Conservation (phyloP, 2,797 vertebrate genomes). For the Cirrhinus mrigala region DNA sequence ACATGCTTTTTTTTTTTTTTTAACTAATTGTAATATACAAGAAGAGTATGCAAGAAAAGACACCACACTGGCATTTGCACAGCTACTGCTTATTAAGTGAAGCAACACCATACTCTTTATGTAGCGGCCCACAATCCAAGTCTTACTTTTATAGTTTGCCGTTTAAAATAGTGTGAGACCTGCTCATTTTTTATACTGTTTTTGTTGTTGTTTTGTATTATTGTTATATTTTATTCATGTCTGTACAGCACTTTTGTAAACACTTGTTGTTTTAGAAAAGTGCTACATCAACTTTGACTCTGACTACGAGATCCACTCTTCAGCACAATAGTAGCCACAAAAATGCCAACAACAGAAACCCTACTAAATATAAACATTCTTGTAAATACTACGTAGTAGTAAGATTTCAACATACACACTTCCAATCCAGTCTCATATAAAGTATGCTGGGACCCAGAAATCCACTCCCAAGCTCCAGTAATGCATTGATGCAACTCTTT, state of each 20-base stretch:
- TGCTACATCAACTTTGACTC: too few relatives aligned
- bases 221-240: too few relatives aligned
- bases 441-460: neutral
- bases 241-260: too few relatives aligned
- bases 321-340: neutral
- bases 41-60: neutral
- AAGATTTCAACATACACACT: neutral
- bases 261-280: too few relatives aligned
- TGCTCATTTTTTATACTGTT: too few relatives aligned
- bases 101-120: neutral
- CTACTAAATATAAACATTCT: neutral
- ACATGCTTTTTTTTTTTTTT: too few relatives aligned
- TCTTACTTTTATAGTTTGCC: too few relatives aligned
- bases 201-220: too few relatives aligned
- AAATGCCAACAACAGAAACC: neutral
- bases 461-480: neutral
- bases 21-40: neutral
- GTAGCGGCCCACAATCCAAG: neutral
- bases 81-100: neutral
- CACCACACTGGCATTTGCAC: neutral
- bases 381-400: too few relatives aligned
- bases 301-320: neutral
- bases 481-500: neutral
- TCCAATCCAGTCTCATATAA: neutral
- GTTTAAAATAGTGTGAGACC: too few relatives aligned